Evolutionary conservation across 2,113 vertebrate species (phyloP), one percentile per base, ranked within the genome.

Genomic region (Echinops telfairi): DNA sequence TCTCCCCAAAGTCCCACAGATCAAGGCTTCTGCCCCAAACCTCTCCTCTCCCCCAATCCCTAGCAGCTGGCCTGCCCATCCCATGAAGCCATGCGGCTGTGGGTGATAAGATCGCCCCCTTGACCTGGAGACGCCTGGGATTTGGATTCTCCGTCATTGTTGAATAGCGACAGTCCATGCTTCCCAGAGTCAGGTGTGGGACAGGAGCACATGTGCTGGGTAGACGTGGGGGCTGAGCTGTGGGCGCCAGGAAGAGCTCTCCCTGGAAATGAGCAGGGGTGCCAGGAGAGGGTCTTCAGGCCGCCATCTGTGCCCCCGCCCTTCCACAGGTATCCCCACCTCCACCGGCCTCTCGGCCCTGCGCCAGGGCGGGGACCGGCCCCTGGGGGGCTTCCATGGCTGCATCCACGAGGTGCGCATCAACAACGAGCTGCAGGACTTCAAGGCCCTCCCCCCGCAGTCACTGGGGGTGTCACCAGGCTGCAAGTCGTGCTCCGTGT

Each of bases 401-500:
- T 99, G 99, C 92, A 99, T 99, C 93, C 99, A 99, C 0, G 99
- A 99, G 0, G 99, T 99, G 64, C 98, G 98, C 60, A 99, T 99
- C 97, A 99, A 99, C 81, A 99, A 99, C 0, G 99, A 99, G 94
- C 98, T 98, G 75, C 99, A 99, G 97, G 99, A 99, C 94, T 98
- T 99, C 97, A 99, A 98, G 96, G 94, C 96, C 84, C 97, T 98
- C 53, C 98, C 98, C 0, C 98, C 98, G 1, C 98, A 98, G 88
- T 97, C 98, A 0, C 98, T 98, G 88, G 98, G 98, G 15, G 98
- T 99, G 86, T 98, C 99, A 8, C 98, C 99, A 0, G 99, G 99
- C 79, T 99, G 99, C 98, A 99, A 99, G 90, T 99, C 98, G 84
- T 99, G 99, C 96, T 98, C 98, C 20, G 99, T 99, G 95, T 99